Evolutionary conservation across 2,888 invertebrate species (phyloP).

Genomic region (Temnothorax rugatulus): DNA sequence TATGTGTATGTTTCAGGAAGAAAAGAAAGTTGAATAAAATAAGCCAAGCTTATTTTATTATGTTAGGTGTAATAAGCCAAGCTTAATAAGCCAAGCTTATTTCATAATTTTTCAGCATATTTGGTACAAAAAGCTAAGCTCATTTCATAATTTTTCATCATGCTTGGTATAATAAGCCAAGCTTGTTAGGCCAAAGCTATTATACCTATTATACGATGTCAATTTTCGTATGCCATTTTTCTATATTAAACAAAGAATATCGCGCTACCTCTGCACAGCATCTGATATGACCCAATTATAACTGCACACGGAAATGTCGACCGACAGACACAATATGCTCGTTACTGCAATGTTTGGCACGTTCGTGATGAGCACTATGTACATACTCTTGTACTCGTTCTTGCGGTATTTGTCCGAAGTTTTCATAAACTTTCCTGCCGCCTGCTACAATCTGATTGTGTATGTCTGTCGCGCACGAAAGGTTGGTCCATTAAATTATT

Average conservation of each 20-base stretch:
- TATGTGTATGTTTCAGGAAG: too few relatives aligned
- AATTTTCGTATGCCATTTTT: too few relatives aligned
- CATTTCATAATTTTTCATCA: too few relatives aligned
- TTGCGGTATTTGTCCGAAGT: constrained; percentile 88
- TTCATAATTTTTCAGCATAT: too few relatives aligned
- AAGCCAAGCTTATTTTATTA: too few relatives aligned
- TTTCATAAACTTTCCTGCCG: constrained; percentile 89
- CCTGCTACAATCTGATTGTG: constrained; percentile 89
- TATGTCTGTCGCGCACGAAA: constrained; percentile 88
- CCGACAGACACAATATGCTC: constrained; percentile 91
- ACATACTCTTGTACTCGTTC: constrained; percentile 87
- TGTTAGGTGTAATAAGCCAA: too few relatives aligned
- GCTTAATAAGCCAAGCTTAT: too few relatives aligned
- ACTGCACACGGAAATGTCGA: constrained; percentile 88
- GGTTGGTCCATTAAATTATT: constrained; percentile 85
- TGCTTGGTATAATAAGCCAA: too few relatives aligned
- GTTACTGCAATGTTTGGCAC: constrained; percentile 92
- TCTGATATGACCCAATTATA: constrained; percentile 91
- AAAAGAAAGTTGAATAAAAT: too few relatives aligned
- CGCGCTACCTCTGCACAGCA: constrained; percentile 87
- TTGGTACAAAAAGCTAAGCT: too few relatives aligned
- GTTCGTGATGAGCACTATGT: constrained; percentile 89
- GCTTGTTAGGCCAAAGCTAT: too few relatives aligned
- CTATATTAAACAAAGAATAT: background rate
- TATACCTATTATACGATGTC: too few relatives aligned